Evolutionary conservation across 2,113 vertebrate species (phyloP).

Genomic region (Mellivora capensis): DNA sequence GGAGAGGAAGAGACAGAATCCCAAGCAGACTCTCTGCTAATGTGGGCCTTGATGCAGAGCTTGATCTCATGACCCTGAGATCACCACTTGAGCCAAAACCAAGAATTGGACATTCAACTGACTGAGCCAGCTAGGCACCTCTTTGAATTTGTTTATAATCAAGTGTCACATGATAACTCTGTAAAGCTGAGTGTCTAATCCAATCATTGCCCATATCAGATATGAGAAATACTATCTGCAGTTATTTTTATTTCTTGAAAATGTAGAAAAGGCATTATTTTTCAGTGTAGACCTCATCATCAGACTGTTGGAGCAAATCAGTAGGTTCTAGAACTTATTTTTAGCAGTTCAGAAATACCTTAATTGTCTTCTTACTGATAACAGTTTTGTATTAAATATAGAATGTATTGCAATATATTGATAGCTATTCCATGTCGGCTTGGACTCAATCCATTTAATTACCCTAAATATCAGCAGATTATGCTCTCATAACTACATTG

Average conservation of each 20-base stretch:
- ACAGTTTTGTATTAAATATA: constrained; percentile 20
- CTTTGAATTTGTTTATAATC: not conserved
- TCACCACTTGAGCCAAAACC: not conserved
- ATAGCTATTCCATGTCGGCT: not conserved
- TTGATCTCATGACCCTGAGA: not conserved
- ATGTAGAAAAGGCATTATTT: not conserved
- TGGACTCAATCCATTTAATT: not conserved
- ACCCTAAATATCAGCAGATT: not conserved
- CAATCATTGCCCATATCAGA: not conserved
- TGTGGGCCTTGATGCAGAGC: not conserved
- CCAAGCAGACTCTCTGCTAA: not conserved
- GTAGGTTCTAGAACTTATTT: not conserved
- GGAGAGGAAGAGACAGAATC: not conserved
- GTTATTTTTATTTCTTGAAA: constrained; percentile 15
- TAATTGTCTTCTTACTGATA: not conserved
- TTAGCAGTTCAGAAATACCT: not conserved
- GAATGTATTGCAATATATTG: not conserved
- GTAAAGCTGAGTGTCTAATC: not conserved
- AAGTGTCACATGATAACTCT: not conserved
- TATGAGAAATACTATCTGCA: not conserved
- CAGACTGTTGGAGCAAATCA: not conserved
- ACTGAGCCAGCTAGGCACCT: not conserved
- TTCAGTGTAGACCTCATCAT: not conserved
- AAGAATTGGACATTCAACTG: not conserved
- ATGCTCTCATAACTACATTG: not conserved